Base-by-base conservation (phyloP, 2,797 vertebrate species). In the Rhadinocentrus ornatus region DNA sequence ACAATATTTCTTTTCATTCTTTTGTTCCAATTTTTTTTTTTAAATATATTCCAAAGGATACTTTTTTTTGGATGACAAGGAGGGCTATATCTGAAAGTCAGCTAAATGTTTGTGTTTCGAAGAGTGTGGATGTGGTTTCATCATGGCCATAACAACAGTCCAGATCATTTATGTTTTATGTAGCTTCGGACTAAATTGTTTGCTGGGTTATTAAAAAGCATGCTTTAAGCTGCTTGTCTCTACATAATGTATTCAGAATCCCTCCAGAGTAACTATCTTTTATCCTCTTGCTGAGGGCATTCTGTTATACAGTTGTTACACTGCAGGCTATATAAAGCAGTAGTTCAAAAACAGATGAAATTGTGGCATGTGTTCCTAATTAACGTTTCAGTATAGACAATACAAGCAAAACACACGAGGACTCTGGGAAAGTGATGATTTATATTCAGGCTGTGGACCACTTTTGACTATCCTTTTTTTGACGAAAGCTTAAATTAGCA, bases 241-340 rank as follows among this genome's bases (percentile, higher is more conserved):
- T 77, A 83, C 84, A 86, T 88, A 93, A 93, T 92, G 86, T 86
- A 88, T 91, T 93, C 89, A 81, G 88, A 91, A 88, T 91, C 88
- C 88, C 89, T 75, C 75, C 50, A 89, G 90, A 92, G 74, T 82
- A 85, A 86, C 81, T 82, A 77, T 87, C 82, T 84, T 90, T 89
- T 91, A 92, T 90, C 87, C 85, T 88, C 87, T 88, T 75, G 82
- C 83, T 90, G 78, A 85, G 84, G 86, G 80, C 85, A 84, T 86
- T 91, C 83, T 91, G 81, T 91, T 86, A 61, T 89, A 88, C 90
- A 89, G 87, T 89, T 89, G 87, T 86, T 86, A 87, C 87, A 90
- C 89, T 86, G 88, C 84, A 59, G 87, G 84, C 89, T 88, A 92
- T 89, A 89, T 86, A 90, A 89, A 92, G 81, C 85, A 87, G 75